Evolutionary conservation across 2,888 invertebrate species (phyloP).

Genomic region (Nemapogon koenigi): DNA sequence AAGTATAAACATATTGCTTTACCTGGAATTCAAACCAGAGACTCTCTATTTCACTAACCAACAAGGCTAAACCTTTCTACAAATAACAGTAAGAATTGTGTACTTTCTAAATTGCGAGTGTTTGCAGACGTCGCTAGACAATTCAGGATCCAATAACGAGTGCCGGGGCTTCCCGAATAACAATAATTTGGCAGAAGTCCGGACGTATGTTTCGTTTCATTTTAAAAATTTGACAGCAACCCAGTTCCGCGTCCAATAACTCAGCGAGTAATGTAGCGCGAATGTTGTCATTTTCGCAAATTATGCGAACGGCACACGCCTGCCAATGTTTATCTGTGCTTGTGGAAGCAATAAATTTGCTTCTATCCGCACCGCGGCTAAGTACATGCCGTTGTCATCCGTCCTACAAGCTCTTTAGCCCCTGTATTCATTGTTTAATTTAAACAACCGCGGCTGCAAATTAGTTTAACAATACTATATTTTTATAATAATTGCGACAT

Average conservation of each 20-base stretch:
- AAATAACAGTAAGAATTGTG: too few relatives aligned
- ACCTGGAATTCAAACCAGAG: too few relatives aligned
- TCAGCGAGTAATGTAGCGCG: conserved; percentile 51
- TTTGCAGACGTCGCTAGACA: conserved; percentile 38
- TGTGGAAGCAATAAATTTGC: conserved; percentile 50
- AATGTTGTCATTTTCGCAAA: conserved; percentile 57
- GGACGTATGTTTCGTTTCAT: conserved; percentile 56
- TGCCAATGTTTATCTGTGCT: conserved; percentile 52
- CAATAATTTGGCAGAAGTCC: conserved; percentile 60
- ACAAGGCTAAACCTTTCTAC: too few relatives aligned
- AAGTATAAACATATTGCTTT: too few relatives aligned
- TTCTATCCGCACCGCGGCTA: conserved; percentile 16
- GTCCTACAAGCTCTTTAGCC: conserved; percentile 5
- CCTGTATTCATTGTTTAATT: too few relatives aligned
- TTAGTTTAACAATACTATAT: too few relatives aligned
- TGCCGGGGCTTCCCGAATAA: conserved; percentile 44
- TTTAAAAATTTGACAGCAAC: conserved; percentile 59
- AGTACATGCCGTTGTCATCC: conserved; percentile 8
- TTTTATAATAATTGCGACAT: too few relatives aligned
- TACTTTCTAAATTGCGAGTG: too few relatives aligned
- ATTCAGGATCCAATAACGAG: conserved; percentile 56
- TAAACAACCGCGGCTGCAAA: too few relatives aligned
- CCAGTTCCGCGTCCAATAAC: conserved; percentile 22
- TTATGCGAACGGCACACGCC: conserved; percentile 50
- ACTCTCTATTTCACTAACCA: too few relatives aligned